These are phyloP conservation scores for Melinaea menophilus DNA, from an alignment of 2,888 invertebrate species.

Conservation along the genomic window DNA sequence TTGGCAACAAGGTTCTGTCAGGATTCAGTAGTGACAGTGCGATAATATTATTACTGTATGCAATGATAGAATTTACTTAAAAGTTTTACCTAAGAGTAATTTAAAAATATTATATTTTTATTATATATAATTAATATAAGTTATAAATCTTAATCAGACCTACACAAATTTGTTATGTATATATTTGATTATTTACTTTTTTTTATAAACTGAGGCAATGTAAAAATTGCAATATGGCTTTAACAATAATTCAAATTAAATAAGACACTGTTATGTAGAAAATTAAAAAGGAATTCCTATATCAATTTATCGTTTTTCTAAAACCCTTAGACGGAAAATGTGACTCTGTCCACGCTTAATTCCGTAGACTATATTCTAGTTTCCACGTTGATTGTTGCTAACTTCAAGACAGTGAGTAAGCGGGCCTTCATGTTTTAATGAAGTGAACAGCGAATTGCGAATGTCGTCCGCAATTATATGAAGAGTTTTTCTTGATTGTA, in stretches of 20 bases:
- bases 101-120: neutral
- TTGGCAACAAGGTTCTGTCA: conserved; percentile 24
- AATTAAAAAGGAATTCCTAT: too few species aligned
- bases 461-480: conserved; percentile 70
- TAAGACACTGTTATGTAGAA: too few species aligned
- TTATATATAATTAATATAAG: neutral
- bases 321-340: too few species aligned
- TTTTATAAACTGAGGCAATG: too few species aligned
- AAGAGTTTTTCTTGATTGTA: conserved; percentile 69
- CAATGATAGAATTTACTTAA: neutral
- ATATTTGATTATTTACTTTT: too few species aligned
- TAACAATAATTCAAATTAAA: too few species aligned
- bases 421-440: conserved; percentile 49
- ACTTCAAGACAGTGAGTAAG: conserved; percentile 77
- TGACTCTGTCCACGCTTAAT: conserved; percentile 28
- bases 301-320: too few species aligned
- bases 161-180: too few species aligned
- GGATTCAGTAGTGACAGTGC: neutral
- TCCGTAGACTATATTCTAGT: conserved; percentile 48
- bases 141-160: neutral
- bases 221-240: too few species aligned
- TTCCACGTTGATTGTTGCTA: conserved; percentile 62
- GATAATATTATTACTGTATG: neutral
- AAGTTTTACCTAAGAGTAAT: too few species aligned
- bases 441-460: conserved; percentile 57